Evolutionary conservation across 2,113 vertebrate genomes (phyloP), one percentile per base, ranked within the genome.

Genomic region (Alaudala cheleensis): DNA sequence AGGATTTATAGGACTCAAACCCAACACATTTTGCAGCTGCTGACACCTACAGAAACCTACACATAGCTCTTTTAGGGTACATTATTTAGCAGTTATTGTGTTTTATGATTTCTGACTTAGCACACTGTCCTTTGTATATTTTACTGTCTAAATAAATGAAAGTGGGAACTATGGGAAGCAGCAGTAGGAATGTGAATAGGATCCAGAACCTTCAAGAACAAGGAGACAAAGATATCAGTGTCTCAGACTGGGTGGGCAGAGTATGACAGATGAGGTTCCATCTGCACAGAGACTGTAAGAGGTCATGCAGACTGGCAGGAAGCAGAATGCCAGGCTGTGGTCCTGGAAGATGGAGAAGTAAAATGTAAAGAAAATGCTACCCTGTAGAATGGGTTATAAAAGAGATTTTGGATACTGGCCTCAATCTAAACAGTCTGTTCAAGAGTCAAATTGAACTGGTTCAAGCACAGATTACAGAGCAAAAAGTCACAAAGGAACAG

Each of bases 21-120:
- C 6, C 15, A 79, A 78, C 65, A 37, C 28, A 76, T 74, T 60
- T 53, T 81, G 65, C 65, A 93, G 62, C 70, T 95, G 45, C 62
- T 89, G 77, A 81, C 53, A 91, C 86, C 39, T 84, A 81, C 44
- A 84, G 80, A 94, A 93, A 81, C 15, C 53, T 60, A 86, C n/a
- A 61, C 5, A 50, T 5, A 44, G 29, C 19, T 84, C 28, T 62
- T 87, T 9, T 26, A 78, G 37, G 79, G 21, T n/a, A 85, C 15
- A 47, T 61, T 84, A 89, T 91, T 78, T 76, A 72, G 26, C 22
- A 81, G 53, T 60, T 31, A 70, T 54, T 53, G 6, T 71, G 33
- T 19, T 82, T 50, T 85, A 61, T 53, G 39, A 57, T 72, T 95
- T 92, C 33, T 69, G 57, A 90, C 25, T 85, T 82, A 40, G 28